A percentile compares a stretch with the other conserved stretches of the same genome.
These are phyloP conservation scores for Pseudopleuronectes americanus DNA, from an alignment of 2,797 vertebrate species.

Conservation along the genomic window DNA sequence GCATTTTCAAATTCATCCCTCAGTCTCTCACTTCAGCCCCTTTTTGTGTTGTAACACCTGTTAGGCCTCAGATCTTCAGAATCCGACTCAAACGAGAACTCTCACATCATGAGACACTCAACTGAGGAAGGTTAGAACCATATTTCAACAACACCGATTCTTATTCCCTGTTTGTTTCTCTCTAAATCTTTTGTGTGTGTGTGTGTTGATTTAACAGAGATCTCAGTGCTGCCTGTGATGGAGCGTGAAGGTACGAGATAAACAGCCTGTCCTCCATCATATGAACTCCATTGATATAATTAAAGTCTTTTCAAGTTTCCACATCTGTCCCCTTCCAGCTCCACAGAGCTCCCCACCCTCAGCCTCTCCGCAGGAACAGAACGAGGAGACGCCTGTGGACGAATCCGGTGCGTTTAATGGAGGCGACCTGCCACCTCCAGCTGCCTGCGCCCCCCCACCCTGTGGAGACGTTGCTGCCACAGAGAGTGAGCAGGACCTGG, in stretches of 20 bases:
- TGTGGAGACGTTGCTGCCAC: constrained; percentile 28
- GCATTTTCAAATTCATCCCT: not conserved
- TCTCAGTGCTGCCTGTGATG: constrained; percentile 5
- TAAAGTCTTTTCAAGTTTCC: not conserved
- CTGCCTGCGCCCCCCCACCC: constrained; percentile 22
- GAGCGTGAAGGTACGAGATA: constrained; percentile 38
- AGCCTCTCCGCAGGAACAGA: constrained; percentile 32
- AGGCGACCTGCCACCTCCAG: constrained; percentile 11
- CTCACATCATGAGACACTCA: constrained; percentile 21
- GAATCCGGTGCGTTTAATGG: constrained; percentile 33
- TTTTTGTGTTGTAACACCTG: not conserved
- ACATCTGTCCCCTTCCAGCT: constrained; percentile 4
- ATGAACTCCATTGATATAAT: not conserved
- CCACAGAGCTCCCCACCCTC: constrained; percentile 21
- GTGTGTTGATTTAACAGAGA: constrained; percentile 29
- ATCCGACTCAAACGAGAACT: constrained; percentile 23
- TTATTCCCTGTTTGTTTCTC: not conserved
- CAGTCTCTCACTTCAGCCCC: not conserved
- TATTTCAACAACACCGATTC: not conserved
- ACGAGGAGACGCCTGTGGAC: constrained; percentile 56
- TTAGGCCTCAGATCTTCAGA: constrained; percentile 49
- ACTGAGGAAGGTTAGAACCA: constrained; percentile 54
- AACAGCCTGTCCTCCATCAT: constrained; percentile 16
- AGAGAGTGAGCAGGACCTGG: constrained; percentile 78
- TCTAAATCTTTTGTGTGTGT: constrained; percentile 6